A percentile compares a stretch with the other conserved stretches of the same genome.
These are phyloP conservation scores for Morpho achilles DNA, from an alignment of 2,888 invertebrate genomes.

Conservation along the genomic window DNA sequence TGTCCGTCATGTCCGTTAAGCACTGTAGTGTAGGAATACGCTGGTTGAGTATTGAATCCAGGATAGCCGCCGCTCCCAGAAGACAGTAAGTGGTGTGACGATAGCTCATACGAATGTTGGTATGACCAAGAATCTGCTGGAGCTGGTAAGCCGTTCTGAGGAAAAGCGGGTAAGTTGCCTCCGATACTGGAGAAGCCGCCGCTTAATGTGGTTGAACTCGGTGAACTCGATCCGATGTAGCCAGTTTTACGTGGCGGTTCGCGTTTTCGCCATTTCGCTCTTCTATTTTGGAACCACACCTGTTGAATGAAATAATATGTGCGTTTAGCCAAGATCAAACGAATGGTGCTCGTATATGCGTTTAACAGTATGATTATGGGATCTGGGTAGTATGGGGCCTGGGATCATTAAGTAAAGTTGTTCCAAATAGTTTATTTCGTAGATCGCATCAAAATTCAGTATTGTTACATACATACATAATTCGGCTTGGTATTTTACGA, in stretches of 20 bases:
- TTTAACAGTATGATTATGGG: no score
- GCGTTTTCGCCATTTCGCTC: constrained; percentile 96
- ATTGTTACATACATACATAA: no score
- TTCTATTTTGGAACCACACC: constrained; percentile 94
- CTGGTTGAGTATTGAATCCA: constrained; percentile 80
- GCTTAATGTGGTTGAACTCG: constrained; percentile 83
- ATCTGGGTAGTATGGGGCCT: no score
- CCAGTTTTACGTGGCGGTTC: constrained; percentile 95
- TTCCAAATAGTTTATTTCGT: no score
- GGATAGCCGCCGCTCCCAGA: constrained; percentile 83
- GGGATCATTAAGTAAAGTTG: no score
- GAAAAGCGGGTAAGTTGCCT: constrained; percentile 73
- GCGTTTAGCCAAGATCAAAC: no score
- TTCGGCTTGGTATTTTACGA: no score
- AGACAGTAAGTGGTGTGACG: constrained; percentile 86
- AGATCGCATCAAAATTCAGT: no score
- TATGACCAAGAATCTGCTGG: constrained; percentile 90
- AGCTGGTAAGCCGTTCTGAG: constrained; percentile 80
- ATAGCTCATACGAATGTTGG: constrained; percentile 87
- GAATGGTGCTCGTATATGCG: no score
- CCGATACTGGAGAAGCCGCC: constrained; percentile 79
- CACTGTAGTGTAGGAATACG: constrained; percentile 83
- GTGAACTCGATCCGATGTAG: constrained; percentile 84
- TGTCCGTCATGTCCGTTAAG: constrained; percentile 86
- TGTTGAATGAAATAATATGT: constrained; percentile 29